Percentiles rank a stretch among this genome's conserved stretches.
Conservation (phyloP, 2,113 vertebrate species). For the Gasterosteus nipponicus region DNA sequence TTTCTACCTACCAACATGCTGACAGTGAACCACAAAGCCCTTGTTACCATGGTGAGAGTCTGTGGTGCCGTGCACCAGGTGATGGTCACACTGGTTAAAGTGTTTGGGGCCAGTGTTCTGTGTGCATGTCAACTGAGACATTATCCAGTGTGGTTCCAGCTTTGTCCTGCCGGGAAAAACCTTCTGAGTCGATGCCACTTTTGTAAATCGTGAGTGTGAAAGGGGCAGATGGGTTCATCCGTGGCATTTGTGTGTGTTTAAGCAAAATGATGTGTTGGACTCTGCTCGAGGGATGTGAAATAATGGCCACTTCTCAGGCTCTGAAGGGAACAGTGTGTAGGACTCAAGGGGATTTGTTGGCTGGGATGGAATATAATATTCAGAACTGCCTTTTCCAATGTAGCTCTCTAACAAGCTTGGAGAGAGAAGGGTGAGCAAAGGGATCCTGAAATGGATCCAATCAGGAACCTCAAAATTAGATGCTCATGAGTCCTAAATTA, state of each 20-base stretch:
- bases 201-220: not conserved
- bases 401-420: not conserved
- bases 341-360: not conserved
- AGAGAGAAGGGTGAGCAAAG: not conserved
- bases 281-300: slow-evolving; percentile 7
- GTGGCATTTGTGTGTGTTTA: not conserved
- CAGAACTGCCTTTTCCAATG: not conserved
- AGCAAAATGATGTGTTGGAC: not conserved
- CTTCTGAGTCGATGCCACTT: not conserved
- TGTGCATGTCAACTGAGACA: slow-evolving; percentile 2
- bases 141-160: not conserved
- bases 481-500: not conserved
- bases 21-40: not conserved
- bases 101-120: not conserved
- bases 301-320: not conserved
- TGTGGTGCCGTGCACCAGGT: not conserved
- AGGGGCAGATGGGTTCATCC: not conserved
- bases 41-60: not conserved
- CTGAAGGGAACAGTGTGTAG: not conserved
- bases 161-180: not conserved
- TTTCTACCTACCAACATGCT: not conserved
- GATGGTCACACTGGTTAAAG: not conserved
- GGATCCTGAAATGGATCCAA: not conserved
- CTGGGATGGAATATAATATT: not conserved
- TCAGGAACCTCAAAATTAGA: not conserved